These are phyloP conservation scores for Patella vulgata DNA, from an alignment of 1,140 invertebrate genomes.

Conservation along the genomic window DNA sequence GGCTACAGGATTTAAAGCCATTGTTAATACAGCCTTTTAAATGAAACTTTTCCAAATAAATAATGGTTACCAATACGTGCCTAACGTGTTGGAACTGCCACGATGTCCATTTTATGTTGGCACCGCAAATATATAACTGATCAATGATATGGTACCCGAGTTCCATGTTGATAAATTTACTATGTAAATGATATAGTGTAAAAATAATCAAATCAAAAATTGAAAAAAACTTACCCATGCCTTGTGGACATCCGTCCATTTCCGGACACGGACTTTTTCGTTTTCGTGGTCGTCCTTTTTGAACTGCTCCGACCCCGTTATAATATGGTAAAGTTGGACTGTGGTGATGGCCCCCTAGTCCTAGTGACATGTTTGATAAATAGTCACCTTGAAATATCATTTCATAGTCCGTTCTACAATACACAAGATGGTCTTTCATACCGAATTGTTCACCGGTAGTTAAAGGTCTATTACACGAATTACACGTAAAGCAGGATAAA, in stretches of 20 bases:
- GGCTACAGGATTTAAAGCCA: no score
- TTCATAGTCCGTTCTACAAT: constrained; percentile 68
- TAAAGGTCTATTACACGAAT: constrained; percentile 75
- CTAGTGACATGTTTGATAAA: constrained; percentile 37
- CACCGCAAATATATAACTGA: no score
- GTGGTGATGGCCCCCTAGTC: constrained; percentile 14
- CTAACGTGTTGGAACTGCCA: no score
- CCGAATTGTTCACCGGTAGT: constrained; percentile 86
- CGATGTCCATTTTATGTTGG: no score
- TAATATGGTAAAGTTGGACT: constrained; percentile 70
- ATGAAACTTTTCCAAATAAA: no score
- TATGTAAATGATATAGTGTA: neutral
- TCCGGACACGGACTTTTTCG: constrained; percentile 40
- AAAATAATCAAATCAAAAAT: neutral
- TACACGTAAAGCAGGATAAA: constrained; percentile 62
- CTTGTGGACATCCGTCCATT: constrained; percentile 34
- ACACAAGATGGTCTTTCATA: constrained; percentile 66
- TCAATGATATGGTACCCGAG: no score
- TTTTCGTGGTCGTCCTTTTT: constrained; percentile 76
- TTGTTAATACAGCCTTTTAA: no score
- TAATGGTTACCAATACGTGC: no score
- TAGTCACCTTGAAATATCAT: constrained; percentile 53
- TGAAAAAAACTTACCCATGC: constrained; percentile 32
- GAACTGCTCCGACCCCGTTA: constrained; percentile 77
- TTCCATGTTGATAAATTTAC: neutral